These are phyloP conservation scores for Venustoraphidia nigricollis DNA, from an alignment of 2,888 invertebrate species.

Conservation along the genomic window DNA sequence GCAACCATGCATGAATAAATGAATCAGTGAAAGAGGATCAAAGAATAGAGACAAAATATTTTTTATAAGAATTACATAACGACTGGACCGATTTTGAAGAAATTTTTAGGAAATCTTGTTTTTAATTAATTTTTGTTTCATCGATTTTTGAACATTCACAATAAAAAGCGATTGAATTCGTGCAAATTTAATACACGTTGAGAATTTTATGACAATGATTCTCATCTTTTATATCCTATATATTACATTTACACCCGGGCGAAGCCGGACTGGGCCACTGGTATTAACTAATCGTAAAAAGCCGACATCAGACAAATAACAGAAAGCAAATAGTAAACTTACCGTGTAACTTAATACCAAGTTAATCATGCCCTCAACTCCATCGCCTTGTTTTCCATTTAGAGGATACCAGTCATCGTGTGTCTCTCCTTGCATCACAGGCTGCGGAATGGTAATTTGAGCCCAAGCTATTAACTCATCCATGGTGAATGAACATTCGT, in stretches of 20 bases:
- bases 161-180: too few species aligned
- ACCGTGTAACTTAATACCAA: conserved; percentile 71
- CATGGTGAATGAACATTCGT: conserved; percentile 92
- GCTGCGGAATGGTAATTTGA: conserved; percentile 71
- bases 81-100: too few species aligned
- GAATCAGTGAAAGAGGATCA: background rate
- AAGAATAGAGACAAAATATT: conserved; percentile 25
- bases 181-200: too few species aligned
- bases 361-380: conserved; percentile 85
- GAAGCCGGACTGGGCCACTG: too few species aligned
- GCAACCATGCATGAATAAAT: background rate
- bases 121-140: too few species aligned
- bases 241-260: too few species aligned
- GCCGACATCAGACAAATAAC: background rate
- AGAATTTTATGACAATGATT: too few species aligned
- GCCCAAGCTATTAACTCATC: conserved; percentile 94
- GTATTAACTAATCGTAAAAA: too few species aligned
- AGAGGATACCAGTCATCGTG: conserved; percentile 91
- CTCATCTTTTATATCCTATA: too few species aligned
- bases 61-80: conserved; percentile 10
- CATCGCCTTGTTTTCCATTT: conserved; percentile 89
- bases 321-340: conserved; percentile 19
- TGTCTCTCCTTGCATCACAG: conserved; percentile 74
- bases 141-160: too few species aligned
- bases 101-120: too few species aligned